phyloP scores from a whole-genome alignment of 92 coral and sea anemone species.

The Porites divaricata region DNA sequence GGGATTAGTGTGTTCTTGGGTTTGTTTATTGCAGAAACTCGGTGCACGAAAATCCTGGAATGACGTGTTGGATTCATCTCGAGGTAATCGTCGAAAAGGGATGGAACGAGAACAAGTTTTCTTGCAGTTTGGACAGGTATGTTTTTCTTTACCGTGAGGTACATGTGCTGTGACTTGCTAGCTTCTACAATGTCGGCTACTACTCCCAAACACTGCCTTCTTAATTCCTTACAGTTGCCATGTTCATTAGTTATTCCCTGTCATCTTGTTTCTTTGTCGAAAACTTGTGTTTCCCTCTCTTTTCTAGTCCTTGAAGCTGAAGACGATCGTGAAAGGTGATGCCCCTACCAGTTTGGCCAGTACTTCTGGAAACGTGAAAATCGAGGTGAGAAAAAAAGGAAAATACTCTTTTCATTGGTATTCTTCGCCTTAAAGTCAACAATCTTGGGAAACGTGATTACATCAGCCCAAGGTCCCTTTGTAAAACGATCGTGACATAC shows the following conservation, averaged over 20 bases:
- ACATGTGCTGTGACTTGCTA: too few relatives aligned
- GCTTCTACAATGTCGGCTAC: too few relatives aligned
- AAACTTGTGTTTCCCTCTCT: background rate
- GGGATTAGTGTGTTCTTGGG: background rate
- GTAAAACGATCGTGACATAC: too few relatives aligned
- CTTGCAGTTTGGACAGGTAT: constrained; percentile 89
- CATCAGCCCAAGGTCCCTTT: too few relatives aligned
- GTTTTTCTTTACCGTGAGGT: too few relatives aligned
- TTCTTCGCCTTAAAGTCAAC: too few relatives aligned
- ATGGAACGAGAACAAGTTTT: constrained; percentile 84
- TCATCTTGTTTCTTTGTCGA: background rate
- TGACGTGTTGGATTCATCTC: constrained; percentile 79
- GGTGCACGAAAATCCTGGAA: constrained; percentile 93
- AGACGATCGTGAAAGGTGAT: constrained; percentile 85
- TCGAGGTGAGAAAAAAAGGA: constrained; percentile 55
- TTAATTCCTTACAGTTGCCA: too few relatives aligned
- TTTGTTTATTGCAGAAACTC: constrained; percentile 67
- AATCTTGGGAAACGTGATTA: too few relatives aligned
- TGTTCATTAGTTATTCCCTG: background rate
- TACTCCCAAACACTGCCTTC: too few relatives aligned
- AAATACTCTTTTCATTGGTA: too few relatives aligned
- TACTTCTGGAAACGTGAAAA: constrained; percentile 73
- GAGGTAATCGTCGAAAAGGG: constrained; percentile 84
- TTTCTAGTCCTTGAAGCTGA: constrained; percentile 77
- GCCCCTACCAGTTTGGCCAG: constrained; percentile 89